Percentiles rank a stretch among this genome's conserved stretches.
These are phyloP conservation scores for Nemotelus nigrinus DNA, from an alignment of 2,888 invertebrate genomes.

Conservation along the genomic window DNA sequence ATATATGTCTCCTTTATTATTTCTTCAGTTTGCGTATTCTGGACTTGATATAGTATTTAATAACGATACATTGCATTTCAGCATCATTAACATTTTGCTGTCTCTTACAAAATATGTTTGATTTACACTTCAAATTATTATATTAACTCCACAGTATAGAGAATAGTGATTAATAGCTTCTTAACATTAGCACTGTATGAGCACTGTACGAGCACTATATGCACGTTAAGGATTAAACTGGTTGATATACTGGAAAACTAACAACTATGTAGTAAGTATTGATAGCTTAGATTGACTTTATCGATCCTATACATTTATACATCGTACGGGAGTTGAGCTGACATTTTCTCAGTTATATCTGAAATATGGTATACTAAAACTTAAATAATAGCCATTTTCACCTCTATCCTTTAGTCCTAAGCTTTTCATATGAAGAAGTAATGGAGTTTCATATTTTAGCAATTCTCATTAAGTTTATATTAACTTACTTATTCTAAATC, in stretches of 20 bases:
- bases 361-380: no score
- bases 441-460: background rate
- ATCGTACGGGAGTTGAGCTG: slow-evolving; percentile 12
- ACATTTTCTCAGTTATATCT: background rate
- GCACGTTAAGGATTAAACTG: slow-evolving; percentile 10
- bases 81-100: background rate
- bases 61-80: slow-evolving; percentile 14
- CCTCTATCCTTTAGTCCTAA: background rate
- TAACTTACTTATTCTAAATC: background rate
- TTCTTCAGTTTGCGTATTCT: slow-evolving; percentile 13
- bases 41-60: slow-evolving; percentile 11
- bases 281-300: slow-evolving; percentile 24
- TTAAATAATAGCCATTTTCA: no score
- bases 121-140: background rate
- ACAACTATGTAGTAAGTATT: slow-evolving; percentile 20
- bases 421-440: background rate
- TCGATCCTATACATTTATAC: slow-evolving; percentile 36
- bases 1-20: slow-evolving; percentile 22
- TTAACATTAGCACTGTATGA: no score
- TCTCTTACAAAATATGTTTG: background rate
- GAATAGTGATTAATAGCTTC: background rate
- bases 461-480: background rate
- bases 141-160: background rate
- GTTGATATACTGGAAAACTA: background rate
- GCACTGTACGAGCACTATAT: background rate